Evolutionary conservation across 2,888 invertebrate genomes (phyloP), one percentile per base, ranked within the genome.

Genomic region (Sturmia bella): DNA sequence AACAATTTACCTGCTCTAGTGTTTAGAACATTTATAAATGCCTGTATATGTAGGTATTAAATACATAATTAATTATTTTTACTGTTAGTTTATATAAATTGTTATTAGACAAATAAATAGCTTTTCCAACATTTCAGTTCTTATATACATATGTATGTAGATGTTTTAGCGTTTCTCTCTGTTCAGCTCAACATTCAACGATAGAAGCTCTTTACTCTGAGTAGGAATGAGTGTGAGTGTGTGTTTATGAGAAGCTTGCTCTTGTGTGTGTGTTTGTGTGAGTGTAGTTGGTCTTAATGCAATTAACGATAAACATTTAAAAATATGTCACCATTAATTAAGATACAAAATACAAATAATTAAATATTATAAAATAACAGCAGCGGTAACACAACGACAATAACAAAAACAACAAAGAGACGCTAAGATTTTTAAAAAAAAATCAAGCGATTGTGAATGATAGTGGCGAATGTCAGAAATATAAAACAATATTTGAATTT

Each of bases 321-420:
- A 77, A 84, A 84, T 81, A 72, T 83, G 84, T 84, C 84, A 84
- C 68, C 77, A 83, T 79, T 79, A 84, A 84, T 84, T 84, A 84
- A 84, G 84, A 76, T 83, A 74, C 66, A 83, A 80, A 63, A 78
- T 76, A 76, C 57, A 82, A 81, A 84, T 79, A 84, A 81, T 84
- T 81, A 80, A 70, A 74, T 76, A 75, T 69, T 61, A 59, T 68
- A 79, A 75, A 63, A 54, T 21, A 52, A n/a, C 45, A 52, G 43
- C 80, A 54, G 45, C 43, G 41, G 19, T 37, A 37, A 39, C 1
- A 32, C 24, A 17, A 37, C 0, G 12, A 24, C 52, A 41, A 57
- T 2, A 54, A 21, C 3, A 32, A 12, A 13, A 13, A 24, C 1
- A 39, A 27, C 12, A 68, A 43, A n/a, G n/a, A n/a, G n/a, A n/a